These are phyloP conservation scores for Ooceraea biroi DNA, from an alignment of 1,140 invertebrate genomes.

Conservation along the genomic window DNA sequence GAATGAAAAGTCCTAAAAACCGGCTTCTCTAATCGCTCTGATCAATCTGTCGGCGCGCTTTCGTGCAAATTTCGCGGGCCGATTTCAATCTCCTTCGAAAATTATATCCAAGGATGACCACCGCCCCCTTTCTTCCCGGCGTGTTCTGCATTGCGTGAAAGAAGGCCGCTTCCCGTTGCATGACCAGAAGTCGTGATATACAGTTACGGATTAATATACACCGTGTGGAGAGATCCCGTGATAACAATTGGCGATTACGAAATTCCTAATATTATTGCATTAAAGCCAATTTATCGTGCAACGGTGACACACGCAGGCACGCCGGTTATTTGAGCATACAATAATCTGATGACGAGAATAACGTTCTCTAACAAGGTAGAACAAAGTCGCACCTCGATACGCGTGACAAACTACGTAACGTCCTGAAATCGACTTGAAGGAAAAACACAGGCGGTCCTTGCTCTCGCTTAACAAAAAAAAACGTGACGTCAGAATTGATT, in stretches of 20 bases:
- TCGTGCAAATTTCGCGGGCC: conserved; percentile 29
- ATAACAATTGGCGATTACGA: conserved; percentile 52
- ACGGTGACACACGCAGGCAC: conserved; percentile 16
- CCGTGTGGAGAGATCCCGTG: conserved; percentile 28
- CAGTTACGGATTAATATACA: conserved; percentile 23
- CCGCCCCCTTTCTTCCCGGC: neutral
- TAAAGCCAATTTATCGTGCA: conserved; percentile 45
- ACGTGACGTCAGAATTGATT: neutral
- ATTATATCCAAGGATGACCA: conserved; percentile 17
- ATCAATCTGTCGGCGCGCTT: neutral
- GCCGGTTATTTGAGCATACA: neutral
- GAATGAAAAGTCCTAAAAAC: neutral
- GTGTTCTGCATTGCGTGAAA: neutral
- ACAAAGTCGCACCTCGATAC: neutral
- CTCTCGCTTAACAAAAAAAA: neutral
- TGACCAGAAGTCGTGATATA: conserved; percentile 31
- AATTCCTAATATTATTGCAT: conserved; percentile 56
- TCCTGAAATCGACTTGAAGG: neutral
- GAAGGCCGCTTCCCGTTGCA: conserved; percentile 29
- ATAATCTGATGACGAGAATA: conserved; percentile 5
- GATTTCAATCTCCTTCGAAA: conserved; percentile 14
- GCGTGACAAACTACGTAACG: neutral
- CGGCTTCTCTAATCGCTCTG: too few relatives aligned
- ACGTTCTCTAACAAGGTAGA: conserved; percentile 25
- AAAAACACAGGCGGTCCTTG: neutral